Conservation (phyloP, 2,797 vertebrate genomes). For the Lagorchestes hirsutus region DNA sequence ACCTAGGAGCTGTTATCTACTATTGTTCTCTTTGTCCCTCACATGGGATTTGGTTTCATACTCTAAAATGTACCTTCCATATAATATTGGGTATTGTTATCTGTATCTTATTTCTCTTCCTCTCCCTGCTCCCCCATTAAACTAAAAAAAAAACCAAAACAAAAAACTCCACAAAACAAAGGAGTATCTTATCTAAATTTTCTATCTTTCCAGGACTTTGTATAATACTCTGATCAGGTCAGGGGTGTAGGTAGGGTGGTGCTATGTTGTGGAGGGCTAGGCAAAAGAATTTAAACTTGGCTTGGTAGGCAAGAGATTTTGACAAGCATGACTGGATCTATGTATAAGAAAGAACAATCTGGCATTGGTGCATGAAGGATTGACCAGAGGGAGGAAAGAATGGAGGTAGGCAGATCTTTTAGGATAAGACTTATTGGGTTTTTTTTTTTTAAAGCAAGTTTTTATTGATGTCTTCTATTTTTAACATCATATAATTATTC, state of each 20-base stretch:
- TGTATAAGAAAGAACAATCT: background rate
- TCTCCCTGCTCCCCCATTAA: background rate
- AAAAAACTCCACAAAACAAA: background rate
- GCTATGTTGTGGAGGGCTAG: background rate
- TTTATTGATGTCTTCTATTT: background rate
- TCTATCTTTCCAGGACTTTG: background rate
- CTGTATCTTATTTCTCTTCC: background rate
- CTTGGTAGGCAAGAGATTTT: background rate
- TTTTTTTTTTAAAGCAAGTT: background rate
- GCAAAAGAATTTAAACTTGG: background rate
- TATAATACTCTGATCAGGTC: background rate
- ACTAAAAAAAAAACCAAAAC: background rate
- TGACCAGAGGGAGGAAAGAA: background rate
- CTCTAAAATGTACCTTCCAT: background rate
- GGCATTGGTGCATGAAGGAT: background rate
- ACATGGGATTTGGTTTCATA: background rate
- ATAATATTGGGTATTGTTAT: background rate
- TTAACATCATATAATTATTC: background rate
- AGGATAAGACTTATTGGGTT: background rate
- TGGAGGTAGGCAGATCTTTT: background rate
- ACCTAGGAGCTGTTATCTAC: background rate
- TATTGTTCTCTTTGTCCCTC: background rate
- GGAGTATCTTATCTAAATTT: background rate
- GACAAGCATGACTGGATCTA: background rate
- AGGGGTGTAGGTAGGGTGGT: background rate